phyloP scores from a whole-genome alignment of 2,888 invertebrate species.

The Mesorhabditis spiculigera region DNA sequence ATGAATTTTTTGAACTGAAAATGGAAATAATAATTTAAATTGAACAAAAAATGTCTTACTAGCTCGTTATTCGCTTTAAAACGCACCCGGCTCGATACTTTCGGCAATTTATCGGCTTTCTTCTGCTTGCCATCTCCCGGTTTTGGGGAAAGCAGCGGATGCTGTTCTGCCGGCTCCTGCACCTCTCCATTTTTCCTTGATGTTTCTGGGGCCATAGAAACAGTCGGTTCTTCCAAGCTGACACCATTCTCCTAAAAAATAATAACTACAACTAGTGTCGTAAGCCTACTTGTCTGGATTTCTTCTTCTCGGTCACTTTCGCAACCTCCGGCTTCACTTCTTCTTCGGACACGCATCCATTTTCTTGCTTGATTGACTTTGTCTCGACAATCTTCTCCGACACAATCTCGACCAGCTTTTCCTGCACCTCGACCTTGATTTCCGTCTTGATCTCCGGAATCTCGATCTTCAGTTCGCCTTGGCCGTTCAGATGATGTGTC shows the following conservation, averaged over 20 bases:
- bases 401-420: neutral
- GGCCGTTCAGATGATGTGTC: neutral
- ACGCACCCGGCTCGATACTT: slow-evolving; percentile 6
- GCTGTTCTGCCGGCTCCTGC: too few relatives aligned
- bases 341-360: neutral
- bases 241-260: too few relatives aligned
- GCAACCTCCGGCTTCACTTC: neutral
- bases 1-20: slow-evolving; percentile 62
- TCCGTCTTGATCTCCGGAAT: neutral
- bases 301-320: neutral
- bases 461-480: neutral
- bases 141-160: too few relatives aligned
- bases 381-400: neutral
- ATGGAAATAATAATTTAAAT: slow-evolving; percentile 7
- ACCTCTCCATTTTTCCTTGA: too few relatives aligned
- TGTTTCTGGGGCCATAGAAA: too few relatives aligned
- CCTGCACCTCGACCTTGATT: neutral
- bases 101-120: neutral
- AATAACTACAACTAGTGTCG: too few relatives aligned
- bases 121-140: neutral
- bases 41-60: slow-evolving; percentile 10
- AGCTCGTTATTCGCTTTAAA: slow-evolving; percentile 11
- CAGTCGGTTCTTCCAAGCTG: too few relatives aligned
- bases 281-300: neutral
- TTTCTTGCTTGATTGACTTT: neutral